Conservation (phyloP, 2,797 vertebrate species). For the Echeneis naucrates region DNA sequence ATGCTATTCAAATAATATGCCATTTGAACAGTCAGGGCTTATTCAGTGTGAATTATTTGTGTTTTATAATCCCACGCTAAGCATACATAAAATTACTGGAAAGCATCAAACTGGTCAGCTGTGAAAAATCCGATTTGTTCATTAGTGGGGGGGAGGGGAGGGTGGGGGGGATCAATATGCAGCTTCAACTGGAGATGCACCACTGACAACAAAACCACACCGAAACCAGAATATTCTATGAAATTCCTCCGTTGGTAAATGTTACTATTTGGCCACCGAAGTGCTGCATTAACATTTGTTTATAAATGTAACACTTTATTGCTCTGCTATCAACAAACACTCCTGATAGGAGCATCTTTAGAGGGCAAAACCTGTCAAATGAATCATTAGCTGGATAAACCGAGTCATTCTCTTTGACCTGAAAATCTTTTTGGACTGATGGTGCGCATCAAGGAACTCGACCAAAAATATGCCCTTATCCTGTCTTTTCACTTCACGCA, state of each 20-base stretch:
- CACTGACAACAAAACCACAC: slow-evolving; percentile 62
- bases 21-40: slow-evolving; percentile 85
- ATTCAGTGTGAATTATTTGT: slow-evolving; percentile 86
- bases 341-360: slow-evolving; percentile 54
- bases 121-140: slow-evolving; percentile 89
- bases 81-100: slow-evolving; percentile 89
- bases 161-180: slow-evolving; percentile 78
- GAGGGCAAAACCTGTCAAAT: slow-evolving; percentile 73
- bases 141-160: slow-evolving; percentile 75
- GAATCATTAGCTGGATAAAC: slow-evolving; percentile 74
- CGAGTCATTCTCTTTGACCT: slow-evolving; percentile 70
- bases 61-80: slow-evolving; percentile 88
- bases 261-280: slow-evolving; percentile 22
- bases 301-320: slow-evolving; percentile 43
- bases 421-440: slow-evolving; percentile 78
- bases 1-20: slow-evolving; percentile 85
- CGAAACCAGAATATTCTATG: slow-evolving; percentile 46
- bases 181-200: slow-evolving; percentile 71
- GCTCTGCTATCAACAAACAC: slow-evolving; percentile 63
- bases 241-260: slow-evolving; percentile 50
- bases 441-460: slow-evolving; percentile 78
- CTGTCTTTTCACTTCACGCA: slow-evolving; percentile 83
- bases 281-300: slow-evolving; percentile 65
- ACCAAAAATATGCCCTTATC: slow-evolving; percentile 79
- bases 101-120: slow-evolving; percentile 89